A percentile compares a stretch with the other conserved stretches of the same genome.
Conservation (phyloP, 2,113 vertebrate genomes). For the Sporophila hypoxantha region DNA sequence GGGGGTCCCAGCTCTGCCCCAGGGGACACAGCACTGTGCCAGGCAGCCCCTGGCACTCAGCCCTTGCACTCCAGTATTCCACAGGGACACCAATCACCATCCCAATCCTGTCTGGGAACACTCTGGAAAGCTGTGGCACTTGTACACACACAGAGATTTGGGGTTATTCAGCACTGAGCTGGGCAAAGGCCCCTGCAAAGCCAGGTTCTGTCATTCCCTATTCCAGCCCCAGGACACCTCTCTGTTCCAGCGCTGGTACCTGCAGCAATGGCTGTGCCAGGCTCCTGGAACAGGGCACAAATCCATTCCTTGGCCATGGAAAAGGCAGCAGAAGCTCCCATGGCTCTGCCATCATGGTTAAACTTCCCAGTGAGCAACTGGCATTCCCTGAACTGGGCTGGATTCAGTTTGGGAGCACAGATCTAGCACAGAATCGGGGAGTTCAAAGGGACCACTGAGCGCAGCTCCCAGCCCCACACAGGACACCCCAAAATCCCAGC, state of each 20-base stretch:
- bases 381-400: not conserved
- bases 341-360: fast-evolving
- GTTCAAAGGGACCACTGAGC: not conserved
- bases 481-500: not conserved
- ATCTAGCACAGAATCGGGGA: fast-evolving
- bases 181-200: not conserved
- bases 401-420: fast-evolving
- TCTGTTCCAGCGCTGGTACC: not conserved
- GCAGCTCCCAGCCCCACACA: not conserved
- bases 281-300: not conserved
- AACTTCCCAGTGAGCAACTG: not conserved
- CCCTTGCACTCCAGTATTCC: not conserved
- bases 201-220: not conserved
- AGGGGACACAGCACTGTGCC: not conserved
- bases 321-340: not conserved
- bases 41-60: not conserved
- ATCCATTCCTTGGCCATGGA: not conserved
- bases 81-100: not conserved
- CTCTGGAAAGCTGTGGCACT: not conserved
- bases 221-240: not conserved
- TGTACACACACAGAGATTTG: not conserved
- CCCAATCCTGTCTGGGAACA: not conserved
- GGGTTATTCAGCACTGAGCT: not conserved
- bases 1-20: not conserved
- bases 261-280: not conserved